Percentiles rank a stretch among this genome's conserved stretches.
Conservation (phyloP, 2,113 vertebrate genomes). For the Physeter macrocephalus region DNA sequence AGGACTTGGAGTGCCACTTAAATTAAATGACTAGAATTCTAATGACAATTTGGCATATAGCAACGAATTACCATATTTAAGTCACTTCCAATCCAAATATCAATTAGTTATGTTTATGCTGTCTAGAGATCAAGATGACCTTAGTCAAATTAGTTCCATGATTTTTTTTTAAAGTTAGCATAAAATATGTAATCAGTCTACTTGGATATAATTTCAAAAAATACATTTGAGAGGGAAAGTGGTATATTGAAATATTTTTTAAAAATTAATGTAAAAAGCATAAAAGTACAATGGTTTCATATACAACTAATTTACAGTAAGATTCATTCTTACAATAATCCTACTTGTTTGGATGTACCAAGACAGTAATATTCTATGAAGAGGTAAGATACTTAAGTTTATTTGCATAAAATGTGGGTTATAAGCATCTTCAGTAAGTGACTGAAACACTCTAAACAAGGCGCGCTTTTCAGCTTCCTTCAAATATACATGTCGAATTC, state of each 20-base stretch:
- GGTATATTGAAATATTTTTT: not conserved
- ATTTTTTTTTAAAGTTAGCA: not conserved
- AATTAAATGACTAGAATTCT: not conserved
- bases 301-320: not conserved
- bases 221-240: not conserved
- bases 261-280: not conserved
- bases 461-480: constrained; percentile 21
- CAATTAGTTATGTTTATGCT: not conserved
- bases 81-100: not conserved
- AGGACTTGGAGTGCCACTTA: not conserved
- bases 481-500: not conserved
- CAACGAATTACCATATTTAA: not conserved
- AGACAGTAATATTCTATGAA: not conserved
- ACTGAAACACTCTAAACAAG: not conserved
- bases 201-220: not conserved
- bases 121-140: not conserved
- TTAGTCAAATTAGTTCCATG: not conserved
- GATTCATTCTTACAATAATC: not conserved
- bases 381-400: constrained; percentile 13
- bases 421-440: not conserved
- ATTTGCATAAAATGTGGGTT: constrained; percentile 29
- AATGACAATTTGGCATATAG: not conserved
- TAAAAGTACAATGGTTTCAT: not conserved
- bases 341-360: not conserved
- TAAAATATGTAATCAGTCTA: not conserved